phyloP scores from a whole-genome alignment of 2,113 vertebrate species.

The Melanotaenia duboulayi region DNA sequence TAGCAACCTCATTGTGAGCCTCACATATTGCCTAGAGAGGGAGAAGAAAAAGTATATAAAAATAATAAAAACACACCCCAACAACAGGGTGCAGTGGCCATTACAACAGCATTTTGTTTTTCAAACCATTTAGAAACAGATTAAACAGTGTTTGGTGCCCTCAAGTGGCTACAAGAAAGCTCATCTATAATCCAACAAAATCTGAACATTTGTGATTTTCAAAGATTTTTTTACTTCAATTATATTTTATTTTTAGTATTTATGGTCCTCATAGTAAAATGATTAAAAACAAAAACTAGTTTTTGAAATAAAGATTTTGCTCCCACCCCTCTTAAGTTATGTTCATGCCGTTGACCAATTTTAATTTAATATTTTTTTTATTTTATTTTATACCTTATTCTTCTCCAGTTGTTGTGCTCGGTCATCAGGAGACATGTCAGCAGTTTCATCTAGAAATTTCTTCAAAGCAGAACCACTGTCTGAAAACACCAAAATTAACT shows the following conservation, averaged over 20 bases:
- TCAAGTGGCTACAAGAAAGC: conserved; percentile 43
- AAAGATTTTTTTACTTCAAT: not conserved
- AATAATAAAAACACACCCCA: not conserved
- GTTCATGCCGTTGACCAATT: too few relatives aligned
- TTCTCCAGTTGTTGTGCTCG: conserved; percentile 91
- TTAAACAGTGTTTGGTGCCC: conserved; percentile 35
- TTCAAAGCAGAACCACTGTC: conserved; percentile 89
- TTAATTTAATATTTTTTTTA: too few relatives aligned
- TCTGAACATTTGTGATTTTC: not conserved
- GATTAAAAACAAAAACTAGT: too few relatives aligned
- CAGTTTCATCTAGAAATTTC: conserved; percentile 91
- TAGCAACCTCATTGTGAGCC: conserved; percentile 90
- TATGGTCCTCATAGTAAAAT: too few relatives aligned
- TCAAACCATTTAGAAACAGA: not conserved
- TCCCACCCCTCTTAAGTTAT: too few relatives aligned
- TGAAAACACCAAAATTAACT: conserved; percentile 52
- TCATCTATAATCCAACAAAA: not conserved
- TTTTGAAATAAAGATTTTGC: too few relatives aligned
- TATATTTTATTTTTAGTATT: too few relatives aligned
- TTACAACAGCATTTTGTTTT: too few relatives aligned
- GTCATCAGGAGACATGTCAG: conserved; percentile 88
- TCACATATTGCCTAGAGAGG: conserved; percentile 86
- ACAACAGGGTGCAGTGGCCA: too few relatives aligned
- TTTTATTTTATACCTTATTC: conserved; percentile 86
- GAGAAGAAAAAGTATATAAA: not conserved